A percentile compares a stretch with the other conserved stretches of the same genome.
These are phyloP conservation scores for Lasioglossum malachurum DNA, from an alignment of 2,888 invertebrate genomes.

Conservation along the genomic window DNA sequence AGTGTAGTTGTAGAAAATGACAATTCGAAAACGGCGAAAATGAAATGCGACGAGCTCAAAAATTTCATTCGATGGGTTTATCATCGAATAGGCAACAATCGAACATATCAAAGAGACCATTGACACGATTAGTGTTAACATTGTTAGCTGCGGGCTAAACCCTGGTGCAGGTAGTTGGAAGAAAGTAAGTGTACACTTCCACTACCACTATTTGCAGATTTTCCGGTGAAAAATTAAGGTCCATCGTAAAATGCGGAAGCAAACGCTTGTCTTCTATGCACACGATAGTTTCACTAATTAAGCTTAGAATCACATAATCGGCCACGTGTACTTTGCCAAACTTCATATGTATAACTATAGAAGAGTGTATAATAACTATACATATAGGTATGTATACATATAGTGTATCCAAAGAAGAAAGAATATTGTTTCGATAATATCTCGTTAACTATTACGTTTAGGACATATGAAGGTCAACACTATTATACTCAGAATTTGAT, in stretches of 20 bases:
- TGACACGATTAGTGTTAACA: not conserved
- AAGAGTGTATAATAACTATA: too few species aligned
- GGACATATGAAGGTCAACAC: too few species aligned
- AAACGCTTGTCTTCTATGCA: not conserved
- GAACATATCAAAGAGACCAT: not conserved
- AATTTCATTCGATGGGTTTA: not conserved
- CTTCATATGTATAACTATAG: not conserved
- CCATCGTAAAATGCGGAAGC: not conserved
- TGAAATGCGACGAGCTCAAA: not conserved
- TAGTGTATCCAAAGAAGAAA: too few species aligned
- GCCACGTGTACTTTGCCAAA: not conserved
- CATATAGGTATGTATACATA: too few species aligned
- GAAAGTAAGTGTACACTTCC: not conserved
- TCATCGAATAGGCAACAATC: not conserved
- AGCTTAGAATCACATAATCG: not conserved
- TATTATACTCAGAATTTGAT: too few species aligned
- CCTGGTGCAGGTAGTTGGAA: not conserved
- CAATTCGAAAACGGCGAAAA: too few species aligned
- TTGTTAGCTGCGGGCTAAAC: conserved; percentile 3
- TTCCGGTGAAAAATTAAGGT: not conserved
- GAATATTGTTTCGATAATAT: too few species aligned
- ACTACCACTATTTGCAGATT: conserved; percentile 7
- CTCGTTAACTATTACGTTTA: too few species aligned
- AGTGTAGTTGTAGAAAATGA: not conserved
- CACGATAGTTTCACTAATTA: not conserved